Percentiles rank a stretch among this genome's conserved stretches.
These are phyloP conservation scores for Drosophila quinaria DNA, from an alignment of 2,888 invertebrate genomes.

Conservation along the genomic window DNA sequence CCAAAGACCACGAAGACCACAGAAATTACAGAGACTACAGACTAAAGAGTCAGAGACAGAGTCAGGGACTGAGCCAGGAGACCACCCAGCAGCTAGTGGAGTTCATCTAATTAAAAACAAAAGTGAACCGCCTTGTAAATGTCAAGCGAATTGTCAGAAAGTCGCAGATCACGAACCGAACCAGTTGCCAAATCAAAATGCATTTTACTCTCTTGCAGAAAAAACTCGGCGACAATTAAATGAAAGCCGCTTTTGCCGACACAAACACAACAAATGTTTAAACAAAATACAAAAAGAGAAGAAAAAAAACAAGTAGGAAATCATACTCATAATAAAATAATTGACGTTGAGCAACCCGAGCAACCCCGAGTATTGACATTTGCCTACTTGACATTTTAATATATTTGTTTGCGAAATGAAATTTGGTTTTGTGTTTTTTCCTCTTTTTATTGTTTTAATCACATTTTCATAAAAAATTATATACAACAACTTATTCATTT, in stretches of 20 bases:
- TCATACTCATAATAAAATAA: slow-evolving; percentile 71
- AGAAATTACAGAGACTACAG: not conserved
- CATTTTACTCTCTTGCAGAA: slow-evolving; percentile 52
- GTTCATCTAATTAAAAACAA: slow-evolving; percentile 77
- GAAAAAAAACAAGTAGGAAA: slow-evolving; percentile 27
- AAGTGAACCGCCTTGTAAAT: slow-evolving; percentile 78
- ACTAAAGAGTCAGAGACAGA: not conserved
- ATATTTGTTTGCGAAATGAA: slow-evolving; percentile 67
- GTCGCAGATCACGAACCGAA: slow-evolving; percentile 73
- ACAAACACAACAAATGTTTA: slow-evolving; percentile 39
- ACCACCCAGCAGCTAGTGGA: slow-evolving; percentile 53
- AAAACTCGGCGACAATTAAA: slow-evolving; percentile 60
- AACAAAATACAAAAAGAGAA: slow-evolving; percentile 19
- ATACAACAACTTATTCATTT: slow-evolving; percentile 10
- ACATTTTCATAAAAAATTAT: slow-evolving; percentile 53
- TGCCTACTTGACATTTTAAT: slow-evolving; percentile 79
- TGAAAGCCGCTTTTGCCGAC: slow-evolving; percentile 51
- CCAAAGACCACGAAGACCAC: slow-evolving; percentile 19
- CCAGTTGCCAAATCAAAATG: slow-evolving; percentile 80
- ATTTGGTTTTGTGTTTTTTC: slow-evolving; percentile 33
- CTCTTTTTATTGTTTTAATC: slow-evolving; percentile 37
- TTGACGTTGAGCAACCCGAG: slow-evolving; percentile 52
- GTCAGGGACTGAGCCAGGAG: slow-evolving; percentile 20
- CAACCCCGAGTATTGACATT: slow-evolving; percentile 72
- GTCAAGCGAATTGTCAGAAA: slow-evolving; percentile 67